Evolutionary conservation across 2,113 vertebrate genomes (phyloP), one percentile per base, ranked within the genome.

Genomic region (Dicrurus megarhynchus): DNA sequence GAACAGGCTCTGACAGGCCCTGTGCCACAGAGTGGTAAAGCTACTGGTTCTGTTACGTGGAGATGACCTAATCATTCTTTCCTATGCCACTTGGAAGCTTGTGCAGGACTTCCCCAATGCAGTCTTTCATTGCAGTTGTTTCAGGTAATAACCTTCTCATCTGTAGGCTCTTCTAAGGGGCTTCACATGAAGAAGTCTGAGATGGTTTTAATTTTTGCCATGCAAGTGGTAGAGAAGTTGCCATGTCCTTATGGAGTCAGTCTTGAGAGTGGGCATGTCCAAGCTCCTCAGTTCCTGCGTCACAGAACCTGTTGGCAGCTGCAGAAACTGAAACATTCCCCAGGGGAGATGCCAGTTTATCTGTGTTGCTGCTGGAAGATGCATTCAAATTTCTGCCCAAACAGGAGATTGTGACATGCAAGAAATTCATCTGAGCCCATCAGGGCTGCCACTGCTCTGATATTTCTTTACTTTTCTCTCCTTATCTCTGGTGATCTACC

Each of bases 401-500:
- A 94, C 79, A 92, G 87, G 89, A 96, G 95, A 92, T 87, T 87
- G 80, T 95, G 88, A 93, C 92, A 90, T 82, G 89, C 88, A 85
- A 87, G 87, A 94, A 87, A 87, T 77, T 91, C 57, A 92, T 84
- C 83, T 30, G 84, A 92, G 91, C 88, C 90, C 20, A 69, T 81
- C 1, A 69, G 74, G 93, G 85, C 70, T 95, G 87, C 94, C 95
- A 93, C 89, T 84, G 82, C 84, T 91, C 93, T 73, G 47, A 37
- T 93, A 93, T 4, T 96, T 95, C 78, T 91, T 89, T 96, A 84
- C 49, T 67, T 94, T 92, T 83, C 74, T 52, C 44, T 92, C 65
- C 64, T 89, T 96, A 97, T 97, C 94, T 95, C 73, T 85, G 93
- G 83, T 95, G 95, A 95, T 97, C 93, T 95, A 84, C 78, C 79